phyloP scores from a whole-genome alignment of 2,888 invertebrate species.

The Conus canariensis region DNA sequence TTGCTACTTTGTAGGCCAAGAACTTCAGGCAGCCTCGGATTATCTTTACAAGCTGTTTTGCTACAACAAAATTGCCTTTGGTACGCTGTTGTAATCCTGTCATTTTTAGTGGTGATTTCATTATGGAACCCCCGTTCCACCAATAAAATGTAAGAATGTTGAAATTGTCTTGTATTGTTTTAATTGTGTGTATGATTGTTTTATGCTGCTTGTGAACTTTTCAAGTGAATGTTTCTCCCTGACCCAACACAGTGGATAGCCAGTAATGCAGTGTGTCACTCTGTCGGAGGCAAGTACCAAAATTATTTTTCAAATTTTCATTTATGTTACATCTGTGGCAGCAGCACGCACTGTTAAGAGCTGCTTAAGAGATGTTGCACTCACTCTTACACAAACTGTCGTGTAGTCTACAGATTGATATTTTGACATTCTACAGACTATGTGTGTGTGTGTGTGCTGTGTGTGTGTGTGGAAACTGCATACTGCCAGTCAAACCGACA shows the following conservation, averaged over 20 bases:
- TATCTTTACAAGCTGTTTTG: neutral
- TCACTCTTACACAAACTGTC: too few relatives aligned
- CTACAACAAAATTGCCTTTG: neutral
- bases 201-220: too few relatives aligned
- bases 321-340: neutral
- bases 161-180: neutral
- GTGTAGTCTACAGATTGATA: too few relatives aligned
- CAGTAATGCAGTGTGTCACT: too few relatives aligned
- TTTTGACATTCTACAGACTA: too few relatives aligned
- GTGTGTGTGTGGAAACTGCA: too few relatives aligned
- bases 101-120: neutral
- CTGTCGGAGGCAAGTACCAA: neutral
- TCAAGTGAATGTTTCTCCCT: too few relatives aligned
- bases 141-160: slow-evolving; percentile 11
- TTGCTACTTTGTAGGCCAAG: slow-evolving; percentile 4
- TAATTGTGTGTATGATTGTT: too few relatives aligned
- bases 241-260: too few relatives aligned
- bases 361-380: too few relatives aligned
- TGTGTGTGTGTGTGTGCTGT: too few relatives aligned
- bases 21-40: neutral
- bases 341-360: neutral
- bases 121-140: neutral
- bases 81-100: neutral
- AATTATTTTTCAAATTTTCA: neutral
- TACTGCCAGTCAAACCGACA: too few relatives aligned